Evolutionary conservation across 2,888 invertebrate species (phyloP).

Genomic region (Caenorhabditis virilis): DNA sequence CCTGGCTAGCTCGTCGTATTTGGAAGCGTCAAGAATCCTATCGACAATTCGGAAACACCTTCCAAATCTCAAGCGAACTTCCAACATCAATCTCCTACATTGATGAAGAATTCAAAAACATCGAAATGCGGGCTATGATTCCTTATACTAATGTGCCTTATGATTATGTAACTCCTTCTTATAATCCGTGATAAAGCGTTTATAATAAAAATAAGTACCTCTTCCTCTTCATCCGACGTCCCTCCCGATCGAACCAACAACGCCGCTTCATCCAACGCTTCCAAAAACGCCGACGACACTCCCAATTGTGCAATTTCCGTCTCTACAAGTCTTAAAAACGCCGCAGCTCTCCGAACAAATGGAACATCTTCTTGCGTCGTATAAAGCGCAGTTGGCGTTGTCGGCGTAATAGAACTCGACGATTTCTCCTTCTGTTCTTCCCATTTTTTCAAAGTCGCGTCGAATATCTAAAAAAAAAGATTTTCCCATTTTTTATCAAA

Average conservation of each 20-base stretch:
- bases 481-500: constrained; percentile 2
- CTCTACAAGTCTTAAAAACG: constrained; percentile 51
- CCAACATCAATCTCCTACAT: constrained; percentile 26
- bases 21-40: constrained; percentile 22
- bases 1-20: constrained; percentile 23
- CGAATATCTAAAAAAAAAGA: constrained; percentile 75
- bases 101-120: constrained; percentile 9
- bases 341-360: constrained; percentile 43
- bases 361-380: constrained; percentile 16
- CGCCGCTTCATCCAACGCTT: constrained; percentile 47
- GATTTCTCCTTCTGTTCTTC: constrained; percentile 78
- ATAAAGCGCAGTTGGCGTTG: constrained; percentile 41
- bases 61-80: constrained; percentile 4
- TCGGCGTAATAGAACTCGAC: constrained; percentile 34
- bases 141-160: no score
- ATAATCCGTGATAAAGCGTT: no score
- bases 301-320: constrained; percentile 52
- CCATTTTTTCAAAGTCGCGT: constrained; percentile 86
- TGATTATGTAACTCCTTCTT: no score
- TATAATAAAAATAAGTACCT: no score
- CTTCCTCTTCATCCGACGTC: constrained; percentile 17
- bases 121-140: no score
- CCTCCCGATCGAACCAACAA: constrained; percentile 37
- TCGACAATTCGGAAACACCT: no score
- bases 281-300: constrained; percentile 45